Percentiles rank a stretch among this genome's conserved stretches.
Evolutionary conservation across 2,113 vertebrate species (phyloP).

Genomic region (Cyprinodon tularosa): DNA sequence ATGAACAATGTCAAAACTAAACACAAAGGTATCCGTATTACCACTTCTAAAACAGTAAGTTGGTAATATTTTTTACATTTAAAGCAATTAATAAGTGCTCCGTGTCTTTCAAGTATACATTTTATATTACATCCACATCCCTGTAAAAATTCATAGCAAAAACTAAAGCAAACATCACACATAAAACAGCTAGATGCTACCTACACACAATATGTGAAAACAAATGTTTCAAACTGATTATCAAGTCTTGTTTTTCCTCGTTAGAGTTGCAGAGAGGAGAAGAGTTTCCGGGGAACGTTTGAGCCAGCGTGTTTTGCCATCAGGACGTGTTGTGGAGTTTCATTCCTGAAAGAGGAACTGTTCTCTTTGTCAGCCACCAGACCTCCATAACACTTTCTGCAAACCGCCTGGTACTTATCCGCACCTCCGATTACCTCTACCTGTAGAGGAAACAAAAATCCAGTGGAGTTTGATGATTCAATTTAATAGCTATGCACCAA

Average conservation of each 20-base stretch:
- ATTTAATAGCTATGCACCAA: background rate
- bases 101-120: background rate
- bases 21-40: background rate
- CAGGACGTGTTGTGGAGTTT: constrained; percentile 51
- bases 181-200: background rate
- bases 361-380: constrained; percentile 83
- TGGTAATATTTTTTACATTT: background rate
- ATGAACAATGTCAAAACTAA: background rate
- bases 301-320: constrained; percentile 56
- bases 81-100: background rate
- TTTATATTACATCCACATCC: background rate
- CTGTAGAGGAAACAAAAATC: constrained; percentile 61
- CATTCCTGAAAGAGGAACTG: constrained; percentile 35
- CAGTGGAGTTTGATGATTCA: background rate
- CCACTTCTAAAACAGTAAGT: background rate
- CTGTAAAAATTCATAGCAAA: background rate
- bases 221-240: background rate
- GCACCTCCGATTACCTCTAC: constrained; percentile 96
- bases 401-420: constrained; percentile 94
- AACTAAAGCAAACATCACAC: background rate
- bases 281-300: constrained; percentile 73
- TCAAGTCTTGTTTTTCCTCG: background rate
- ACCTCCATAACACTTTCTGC: constrained; percentile 87
- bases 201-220: background rate
- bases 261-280: constrained; percentile 77